Conservation (phyloP, 64 coral and sea anemone genomes). For the Cladopsammia gracilis region DNA sequence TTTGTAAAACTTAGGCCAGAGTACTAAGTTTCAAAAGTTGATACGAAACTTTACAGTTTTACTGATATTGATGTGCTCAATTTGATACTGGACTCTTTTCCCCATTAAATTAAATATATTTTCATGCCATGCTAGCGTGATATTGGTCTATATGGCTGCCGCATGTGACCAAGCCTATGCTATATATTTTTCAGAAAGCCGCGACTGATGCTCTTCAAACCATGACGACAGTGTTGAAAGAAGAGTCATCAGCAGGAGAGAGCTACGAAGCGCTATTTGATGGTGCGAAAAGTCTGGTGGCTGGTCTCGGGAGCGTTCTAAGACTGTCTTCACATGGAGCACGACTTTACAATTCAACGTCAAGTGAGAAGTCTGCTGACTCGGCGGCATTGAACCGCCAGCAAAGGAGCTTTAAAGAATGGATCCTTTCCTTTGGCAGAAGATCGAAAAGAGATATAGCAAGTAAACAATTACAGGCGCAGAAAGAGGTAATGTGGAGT, state of each 20-base stretch:
- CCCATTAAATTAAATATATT: too few species aligned
- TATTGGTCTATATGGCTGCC: too few species aligned
- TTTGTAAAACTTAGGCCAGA: too few species aligned
- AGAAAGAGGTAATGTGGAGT: background rate
- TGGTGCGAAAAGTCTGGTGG: conserved; percentile 12
- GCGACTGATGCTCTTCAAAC: conserved; percentile 13
- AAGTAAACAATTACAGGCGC: background rate
- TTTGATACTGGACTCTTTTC: too few species aligned
- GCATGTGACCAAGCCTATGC: too few species aligned
- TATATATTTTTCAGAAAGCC: conserved; percentile 1
- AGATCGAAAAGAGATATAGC: background rate
- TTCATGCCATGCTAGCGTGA: too few species aligned
- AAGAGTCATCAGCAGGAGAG: background rate
- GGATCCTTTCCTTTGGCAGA: background rate
- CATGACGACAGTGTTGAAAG: conserved; percentile 30
- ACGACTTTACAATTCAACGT: background rate
- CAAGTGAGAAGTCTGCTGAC: background rate
- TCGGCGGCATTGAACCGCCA: background rate
- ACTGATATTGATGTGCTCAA: too few species aligned
- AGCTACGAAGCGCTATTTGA: conserved; percentile 1
- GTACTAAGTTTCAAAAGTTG: too few species aligned
- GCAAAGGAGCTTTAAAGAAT: background rate
- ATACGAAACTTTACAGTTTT: too few species aligned
- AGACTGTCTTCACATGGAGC: background rate
- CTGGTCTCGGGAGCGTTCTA: conserved; percentile 46